Conservation (phyloP, 1,140 invertebrate species). For the Drosophila kikkawai region DNA sequence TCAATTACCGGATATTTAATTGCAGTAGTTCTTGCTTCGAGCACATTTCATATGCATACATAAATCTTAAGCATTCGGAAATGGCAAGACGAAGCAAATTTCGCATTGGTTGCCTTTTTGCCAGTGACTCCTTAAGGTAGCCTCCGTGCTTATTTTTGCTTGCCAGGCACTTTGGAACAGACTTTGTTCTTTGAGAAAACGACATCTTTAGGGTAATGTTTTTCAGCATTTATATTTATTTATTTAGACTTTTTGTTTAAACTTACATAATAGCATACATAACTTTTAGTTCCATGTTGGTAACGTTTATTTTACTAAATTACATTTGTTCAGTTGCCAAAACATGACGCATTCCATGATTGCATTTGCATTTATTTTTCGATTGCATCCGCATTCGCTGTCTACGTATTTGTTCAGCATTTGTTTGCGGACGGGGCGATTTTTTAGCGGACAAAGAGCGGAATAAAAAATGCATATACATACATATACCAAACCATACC, state of each 20-base stretch:
- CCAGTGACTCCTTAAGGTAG: not conserved
- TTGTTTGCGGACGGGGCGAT: constrained; percentile 30
- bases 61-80: not conserved
- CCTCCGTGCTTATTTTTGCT: not conserved
- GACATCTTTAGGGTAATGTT: not conserved
- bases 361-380: constrained; percentile 66
- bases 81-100: not conserved
- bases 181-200: not conserved
- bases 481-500: constrained; percentile 6
- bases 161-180: not conserved
- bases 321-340: constrained; percentile 76
- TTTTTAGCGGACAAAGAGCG: constrained; percentile 19
- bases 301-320: constrained; percentile 80
- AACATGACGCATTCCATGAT: constrained; percentile 68
- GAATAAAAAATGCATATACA: constrained; percentile 28
- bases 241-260: constrained; percentile 65
- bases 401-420: constrained; percentile 35
- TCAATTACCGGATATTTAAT: constrained; percentile 4
- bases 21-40: not conserved
- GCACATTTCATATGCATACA: not conserved
- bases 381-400: constrained; percentile 33
- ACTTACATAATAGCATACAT: constrained; percentile 76
- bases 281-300: constrained; percentile 69
- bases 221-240: constrained; percentile 48
- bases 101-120: not conserved